A percentile compares a stretch with the other conserved stretches of the same genome.
phyloP scores from a whole-genome alignment of 1,140 invertebrate genomes.

The Eupristina koningsbergeri region DNA sequence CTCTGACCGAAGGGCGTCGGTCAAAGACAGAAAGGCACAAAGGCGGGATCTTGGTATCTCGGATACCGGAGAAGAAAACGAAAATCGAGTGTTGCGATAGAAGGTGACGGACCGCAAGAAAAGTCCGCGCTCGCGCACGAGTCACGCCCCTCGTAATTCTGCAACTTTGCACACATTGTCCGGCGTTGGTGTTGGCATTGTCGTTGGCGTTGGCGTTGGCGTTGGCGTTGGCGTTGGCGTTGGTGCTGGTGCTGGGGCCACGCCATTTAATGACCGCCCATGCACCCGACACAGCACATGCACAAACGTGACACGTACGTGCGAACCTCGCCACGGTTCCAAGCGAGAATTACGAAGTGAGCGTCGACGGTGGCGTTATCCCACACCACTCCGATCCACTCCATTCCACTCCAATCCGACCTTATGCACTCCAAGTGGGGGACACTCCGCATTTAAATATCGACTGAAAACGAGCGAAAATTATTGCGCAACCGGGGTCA shows the following conservation, averaged over 20 bases:
- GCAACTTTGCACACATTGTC: constrained; percentile 27
- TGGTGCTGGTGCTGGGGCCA: neutral
- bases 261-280: constrained; percentile 12
- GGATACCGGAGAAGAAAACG: constrained; percentile 4
- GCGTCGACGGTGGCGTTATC: neutral
- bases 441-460: constrained; percentile 20
- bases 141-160: constrained; percentile 31
- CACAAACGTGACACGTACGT: neutral
- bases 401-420: no score
- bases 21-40: no score
- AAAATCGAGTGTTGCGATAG: constrained; percentile 3
- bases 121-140: constrained; percentile 17
- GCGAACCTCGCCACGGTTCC: neutral
- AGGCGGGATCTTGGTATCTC: neutral
- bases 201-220: no score
- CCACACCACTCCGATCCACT: no score
- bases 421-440: no score
- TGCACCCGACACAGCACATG: neutral
- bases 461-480: constrained; percentile 19
- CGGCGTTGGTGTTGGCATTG: neutral
- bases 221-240: no score
- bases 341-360: neutral
- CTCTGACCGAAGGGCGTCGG: neutral
- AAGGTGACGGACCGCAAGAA: constrained; percentile 10
- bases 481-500: constrained; percentile 26